Evolutionary conservation across 2,113 vertebrate species (phyloP).

Genomic region (Alligator sinensis): DNA sequence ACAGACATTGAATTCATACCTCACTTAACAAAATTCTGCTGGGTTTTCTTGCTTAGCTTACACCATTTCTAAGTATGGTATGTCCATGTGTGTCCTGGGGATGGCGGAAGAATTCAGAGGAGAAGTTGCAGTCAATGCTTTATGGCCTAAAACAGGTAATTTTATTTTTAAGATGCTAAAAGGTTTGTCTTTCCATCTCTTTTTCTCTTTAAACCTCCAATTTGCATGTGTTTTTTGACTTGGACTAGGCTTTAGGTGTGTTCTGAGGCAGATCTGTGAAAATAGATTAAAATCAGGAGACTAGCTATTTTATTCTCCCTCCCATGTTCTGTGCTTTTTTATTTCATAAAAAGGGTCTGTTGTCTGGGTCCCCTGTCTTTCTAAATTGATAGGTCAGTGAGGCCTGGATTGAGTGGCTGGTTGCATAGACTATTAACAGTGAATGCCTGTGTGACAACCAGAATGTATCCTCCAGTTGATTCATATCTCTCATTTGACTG

Average conservation of each 20-base stretch:
- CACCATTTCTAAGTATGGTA: conserved; percentile 97
- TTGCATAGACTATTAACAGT: neutral
- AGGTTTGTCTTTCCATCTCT: neutral
- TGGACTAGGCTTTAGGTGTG: neutral
- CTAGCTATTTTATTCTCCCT: neutral
- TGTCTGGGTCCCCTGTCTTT: no score
- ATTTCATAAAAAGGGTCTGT: no score
- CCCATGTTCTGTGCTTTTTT: neutral
- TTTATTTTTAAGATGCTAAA: neutral
- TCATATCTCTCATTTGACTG: neutral
- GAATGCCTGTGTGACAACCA: neutral
- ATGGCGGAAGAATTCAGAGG: conserved; percentile 98
- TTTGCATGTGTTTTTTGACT: neutral
- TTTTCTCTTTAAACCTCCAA: neutral
- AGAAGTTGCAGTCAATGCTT: conserved; percentile 94
- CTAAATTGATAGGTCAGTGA: neutral
- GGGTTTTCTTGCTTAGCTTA: conserved; percentile 84
- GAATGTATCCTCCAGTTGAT: neutral
- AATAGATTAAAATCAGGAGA: neutral
- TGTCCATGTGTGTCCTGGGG: conserved; percentile 99
- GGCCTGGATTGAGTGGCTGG: neutral
- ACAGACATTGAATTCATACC: neutral
- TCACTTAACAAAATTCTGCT: neutral
- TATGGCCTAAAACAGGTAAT: conserved; percentile 96
- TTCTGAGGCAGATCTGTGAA: neutral